Evolutionary conservation across 1,140 invertebrate species (phyloP).

Genomic region (Zaprionus gabonicus): DNA sequence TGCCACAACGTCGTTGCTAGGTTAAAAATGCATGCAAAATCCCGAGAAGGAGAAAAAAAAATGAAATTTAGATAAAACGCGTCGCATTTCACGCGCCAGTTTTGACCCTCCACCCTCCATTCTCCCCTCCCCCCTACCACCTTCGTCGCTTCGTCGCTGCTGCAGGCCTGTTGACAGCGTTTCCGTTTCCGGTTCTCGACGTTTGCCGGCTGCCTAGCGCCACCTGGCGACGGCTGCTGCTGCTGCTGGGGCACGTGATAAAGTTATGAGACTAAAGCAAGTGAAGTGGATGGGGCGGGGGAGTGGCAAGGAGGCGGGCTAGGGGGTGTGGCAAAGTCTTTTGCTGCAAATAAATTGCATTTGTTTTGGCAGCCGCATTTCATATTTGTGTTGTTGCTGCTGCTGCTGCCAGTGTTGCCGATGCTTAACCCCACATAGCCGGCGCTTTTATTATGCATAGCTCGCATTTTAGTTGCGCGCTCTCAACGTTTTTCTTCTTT

Average conservation of each 20-base stretch:
- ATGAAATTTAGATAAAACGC: constrained; percentile 60
- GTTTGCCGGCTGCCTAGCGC: constrained; percentile 50
- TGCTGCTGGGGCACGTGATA: constrained; percentile 49
- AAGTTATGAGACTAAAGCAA: constrained; percentile 45
- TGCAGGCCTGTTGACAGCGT: constrained; percentile 67
- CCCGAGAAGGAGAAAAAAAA: neutral
- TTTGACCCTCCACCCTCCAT: constrained; percentile 14
- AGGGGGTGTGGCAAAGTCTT: constrained; percentile 12
- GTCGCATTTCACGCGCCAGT: constrained; percentile 44
- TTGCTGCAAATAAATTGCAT: constrained; percentile 67
- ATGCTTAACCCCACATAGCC: constrained; percentile 58
- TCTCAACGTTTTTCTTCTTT: neutral
- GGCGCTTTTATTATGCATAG: constrained; percentile 38
- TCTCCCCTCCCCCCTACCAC: constrained; percentile 12
- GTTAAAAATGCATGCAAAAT: constrained; percentile 51
- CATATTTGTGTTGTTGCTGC: constrained; percentile 44
- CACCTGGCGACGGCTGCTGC: constrained; percentile 60
- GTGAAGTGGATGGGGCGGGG: neutral
- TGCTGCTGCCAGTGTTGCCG: constrained; percentile 26
- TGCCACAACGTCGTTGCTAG: constrained; percentile 12
- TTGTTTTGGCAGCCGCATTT: constrained; percentile 66
- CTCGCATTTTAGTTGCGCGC: constrained; percentile 32
- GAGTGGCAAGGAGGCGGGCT: neutral
- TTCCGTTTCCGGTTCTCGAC: constrained; percentile 63
- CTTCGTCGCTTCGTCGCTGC: neutral